Evolutionary conservation across 2,888 invertebrate species (phyloP).

Genomic region (Copidosoma aretas): DNA sequence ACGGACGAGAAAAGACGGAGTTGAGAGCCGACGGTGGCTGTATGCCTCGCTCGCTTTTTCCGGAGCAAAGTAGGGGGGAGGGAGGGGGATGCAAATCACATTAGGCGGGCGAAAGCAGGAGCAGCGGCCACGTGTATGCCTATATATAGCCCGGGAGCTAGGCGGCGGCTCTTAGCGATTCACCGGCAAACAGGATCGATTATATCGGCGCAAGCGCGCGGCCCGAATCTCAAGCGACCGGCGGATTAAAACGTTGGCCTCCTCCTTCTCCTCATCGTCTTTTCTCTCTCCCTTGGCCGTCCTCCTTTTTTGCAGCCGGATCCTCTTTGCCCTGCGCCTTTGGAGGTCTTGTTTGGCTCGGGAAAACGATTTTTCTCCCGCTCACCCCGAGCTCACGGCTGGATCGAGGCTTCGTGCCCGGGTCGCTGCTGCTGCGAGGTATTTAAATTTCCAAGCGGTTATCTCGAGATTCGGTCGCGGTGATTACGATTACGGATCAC

Average conservation of each 20-base stretch:
- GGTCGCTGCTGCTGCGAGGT: too few relatives aligned
- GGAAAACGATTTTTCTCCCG: not conserved
- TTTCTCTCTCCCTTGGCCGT: conserved; percentile 7
- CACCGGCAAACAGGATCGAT: conserved; percentile 56
- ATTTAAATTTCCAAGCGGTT: too few relatives aligned
- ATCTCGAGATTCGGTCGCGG: too few relatives aligned
- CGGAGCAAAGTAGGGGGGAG: not conserved
- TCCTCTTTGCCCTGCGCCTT: not conserved
- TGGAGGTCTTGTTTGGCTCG: conserved; percentile 19
- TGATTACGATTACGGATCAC: too few relatives aligned
- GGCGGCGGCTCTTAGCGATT: conserved; percentile 47
- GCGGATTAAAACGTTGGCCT: conserved; percentile 47
- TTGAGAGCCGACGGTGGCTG: too few relatives aligned
- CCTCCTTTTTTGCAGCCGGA: not conserved
- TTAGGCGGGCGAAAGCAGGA: too few relatives aligned
- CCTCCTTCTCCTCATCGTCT: conserved; percentile 23
- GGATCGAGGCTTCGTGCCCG: too few relatives aligned
- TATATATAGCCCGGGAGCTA: not conserved
- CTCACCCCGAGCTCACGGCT: too few relatives aligned
- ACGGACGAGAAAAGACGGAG: too few relatives aligned
- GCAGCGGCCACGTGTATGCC: too few relatives aligned
- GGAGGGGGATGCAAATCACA: conserved; percentile 25
- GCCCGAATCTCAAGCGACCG: conserved; percentile 47
- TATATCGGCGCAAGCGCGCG: conserved; percentile 49
- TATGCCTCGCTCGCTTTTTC: too few relatives aligned